Evolutionary conservation across 2,797 vertebrate species (phyloP), one percentile per base, ranked within the genome.

Genomic region (Acestrorhynchus altus): DNA sequence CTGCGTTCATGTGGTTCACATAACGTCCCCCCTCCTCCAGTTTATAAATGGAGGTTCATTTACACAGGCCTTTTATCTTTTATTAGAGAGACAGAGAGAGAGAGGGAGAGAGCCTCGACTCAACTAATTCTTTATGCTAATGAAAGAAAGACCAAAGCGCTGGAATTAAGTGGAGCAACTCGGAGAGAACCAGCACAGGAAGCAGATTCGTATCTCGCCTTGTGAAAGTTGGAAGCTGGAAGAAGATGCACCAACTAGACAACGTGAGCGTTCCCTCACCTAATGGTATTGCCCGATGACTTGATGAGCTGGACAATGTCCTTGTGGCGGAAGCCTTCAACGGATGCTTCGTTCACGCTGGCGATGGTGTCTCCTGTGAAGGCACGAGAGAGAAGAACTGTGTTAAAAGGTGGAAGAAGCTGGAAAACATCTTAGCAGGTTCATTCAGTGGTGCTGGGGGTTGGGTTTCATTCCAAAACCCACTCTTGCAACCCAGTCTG

Each of bases 291-390:
- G 10, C 97, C 97, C 0, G 95, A 96, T 0, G 95, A 93, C 79
- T 94, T 94, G 90, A 99, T 98, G 81, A 98, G 95, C 86, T 98
- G 95, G 76, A 99, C 97, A 0, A 98, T 98, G 64, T 99, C 97
- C 2, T 95, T 95, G 90, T 98, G 97, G 26, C 92, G 90, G 81
- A 94, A 89, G 4, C 97, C 97, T 49, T 98, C 96, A 73, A 98
- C 95, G 0, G 94, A 90, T 52, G 93, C 83, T 61, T 96, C 95
- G 0, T 99, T 98, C 81, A 99, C 95, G 0, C 92, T 95, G 0
- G 95, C 90, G n/a, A 99, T 97, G 0, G 97, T 98, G 91, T 99
- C 96, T n/a, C 97, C 97, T 98, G 61, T 8, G 22, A 57, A 49
- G 12, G 63, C 74, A 81, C 42, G 81, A 42, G 74, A 63, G 12